Evolutionary conservation across 2,888 invertebrate genomes (phyloP), one percentile per base, ranked within the genome.

Genomic region (Macaria notata): DNA sequence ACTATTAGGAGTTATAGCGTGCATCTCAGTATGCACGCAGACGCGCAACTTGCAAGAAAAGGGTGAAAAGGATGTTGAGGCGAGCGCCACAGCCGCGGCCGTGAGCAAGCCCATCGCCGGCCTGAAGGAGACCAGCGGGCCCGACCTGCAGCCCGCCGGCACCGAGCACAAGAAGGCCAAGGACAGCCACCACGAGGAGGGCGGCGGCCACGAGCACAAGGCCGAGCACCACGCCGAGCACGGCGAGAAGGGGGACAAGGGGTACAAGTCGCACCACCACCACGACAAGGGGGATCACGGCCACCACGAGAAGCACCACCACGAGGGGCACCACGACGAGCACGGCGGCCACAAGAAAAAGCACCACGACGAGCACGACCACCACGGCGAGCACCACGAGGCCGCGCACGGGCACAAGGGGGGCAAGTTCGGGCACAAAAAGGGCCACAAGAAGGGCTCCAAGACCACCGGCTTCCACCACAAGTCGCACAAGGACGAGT

Each of bases 401-500:
- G 93, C 93, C 33, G 96, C 94, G 3, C 94, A 96, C 63, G 95
- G 95, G 9, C 95, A 95, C 78, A 96, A 96, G 75, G 96, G 94
- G 1, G 95, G 95, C 1, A 96, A 96, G 73, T 95, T 94, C 76
- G 95, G 95, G 4, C 95, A 96, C 72, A 96, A 96, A 76, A 96
- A 96, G 71, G 96, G 96, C 1, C 96, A 96, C 83, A 96, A 96
- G 73, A 96, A 96, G 73, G 96, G 96, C 0, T 95, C 96, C 63
- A 96, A 96, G 74, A 95, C 96, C 9, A 94, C 95, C 59, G 96
- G 96, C 6, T 96, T 94, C 81, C 97, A 97, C 74, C 95, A 96
- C 82, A 96, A 96, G 75, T 95, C 95, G 42, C 96, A 96, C 83
- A 97, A 97, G 78, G 97, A 97, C 74, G 97, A 97, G 78, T 96